phyloP scores from a whole-genome alignment of 2,888 invertebrate genomes.

The Antheraea yamamai region DNA sequence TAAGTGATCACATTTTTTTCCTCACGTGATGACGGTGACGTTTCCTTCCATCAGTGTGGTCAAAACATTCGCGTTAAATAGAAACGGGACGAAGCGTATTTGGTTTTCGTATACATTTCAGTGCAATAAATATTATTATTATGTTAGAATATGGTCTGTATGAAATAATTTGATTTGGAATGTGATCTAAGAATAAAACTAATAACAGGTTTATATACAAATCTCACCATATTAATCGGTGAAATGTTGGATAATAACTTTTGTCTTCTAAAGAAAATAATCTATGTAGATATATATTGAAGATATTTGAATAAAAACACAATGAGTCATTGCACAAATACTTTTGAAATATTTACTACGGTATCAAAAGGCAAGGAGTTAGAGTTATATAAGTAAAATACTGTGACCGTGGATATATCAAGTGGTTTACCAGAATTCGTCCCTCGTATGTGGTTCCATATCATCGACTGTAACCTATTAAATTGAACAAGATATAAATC shows the following conservation, averaged over 20 bases:
- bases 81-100: background rate
- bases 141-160: background rate
- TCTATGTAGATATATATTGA: background rate
- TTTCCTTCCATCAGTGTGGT: background rate
- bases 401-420: too few species aligned
- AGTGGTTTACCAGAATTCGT: background rate
- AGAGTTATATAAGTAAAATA: too few species aligned
- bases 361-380: too few species aligned
- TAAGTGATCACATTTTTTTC: background rate
- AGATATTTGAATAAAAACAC: background rate
- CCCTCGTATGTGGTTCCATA: background rate
- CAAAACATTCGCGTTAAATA: constrained; percentile 16
- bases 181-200: background rate
- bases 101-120: background rate
- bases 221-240: background rate
- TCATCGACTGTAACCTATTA: background rate
- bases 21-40: background rate
- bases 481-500: background rate
- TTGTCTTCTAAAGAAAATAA: background rate
- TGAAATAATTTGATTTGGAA: background rate
- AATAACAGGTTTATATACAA: background rate
- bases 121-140: background rate
- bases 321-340: background rate
- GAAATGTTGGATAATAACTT: background rate
- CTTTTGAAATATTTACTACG: too few species aligned